These are phyloP conservation scores for Microtus pennsylvanicus DNA, from an alignment of 2,113 vertebrate genomes.

Conservation along the genomic window DNA sequence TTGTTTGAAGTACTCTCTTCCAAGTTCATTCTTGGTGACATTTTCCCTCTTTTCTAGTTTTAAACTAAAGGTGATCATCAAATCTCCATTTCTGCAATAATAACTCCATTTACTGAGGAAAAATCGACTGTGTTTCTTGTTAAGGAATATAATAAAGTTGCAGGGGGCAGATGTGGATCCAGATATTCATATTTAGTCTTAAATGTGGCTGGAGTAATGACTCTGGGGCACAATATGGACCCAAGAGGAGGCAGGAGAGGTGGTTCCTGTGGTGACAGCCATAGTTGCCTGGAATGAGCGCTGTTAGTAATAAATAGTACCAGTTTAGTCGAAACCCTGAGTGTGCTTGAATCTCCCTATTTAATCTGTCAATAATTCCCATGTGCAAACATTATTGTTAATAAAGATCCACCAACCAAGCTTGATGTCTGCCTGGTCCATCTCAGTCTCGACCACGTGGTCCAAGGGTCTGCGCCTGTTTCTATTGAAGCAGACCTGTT, in stretches of 20 bases:
- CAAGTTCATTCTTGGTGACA: constrained; percentile 38
- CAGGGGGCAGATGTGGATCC: constrained; percentile 36
- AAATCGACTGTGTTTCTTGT: constrained; percentile 70
- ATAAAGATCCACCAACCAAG: constrained; percentile 79
- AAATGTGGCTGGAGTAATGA: constrained; percentile 51
- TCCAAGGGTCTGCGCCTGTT: constrained; percentile 1
- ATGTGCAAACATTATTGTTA: constrained; percentile 67
- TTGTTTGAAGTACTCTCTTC: constrained; percentile 62
- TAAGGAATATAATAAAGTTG: constrained; percentile 71
- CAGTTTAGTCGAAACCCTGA: constrained; percentile 56
- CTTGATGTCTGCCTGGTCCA: constrained; percentile 32
- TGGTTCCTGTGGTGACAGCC: constrained; percentile 46
- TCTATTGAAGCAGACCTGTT: not conserved
- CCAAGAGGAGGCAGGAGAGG: constrained; percentile 30
- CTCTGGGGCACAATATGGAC: constrained; percentile 58
- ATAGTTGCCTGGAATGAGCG: constrained; percentile 76
- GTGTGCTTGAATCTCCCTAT: constrained; percentile 64
- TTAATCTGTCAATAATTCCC: constrained; percentile 70
- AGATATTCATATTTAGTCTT: constrained; percentile 35
- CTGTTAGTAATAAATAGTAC: constrained; percentile 67
- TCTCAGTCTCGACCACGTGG: constrained; percentile 48
- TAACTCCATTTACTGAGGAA: constrained; percentile 66
- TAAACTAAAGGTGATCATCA: constrained; percentile 46
- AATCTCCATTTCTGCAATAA: constrained; percentile 69
- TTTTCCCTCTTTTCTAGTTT: constrained; percentile 43